Conservation (phyloP, 2,113 vertebrate genomes). For the Phrynosoma platyrhinos region DNA sequence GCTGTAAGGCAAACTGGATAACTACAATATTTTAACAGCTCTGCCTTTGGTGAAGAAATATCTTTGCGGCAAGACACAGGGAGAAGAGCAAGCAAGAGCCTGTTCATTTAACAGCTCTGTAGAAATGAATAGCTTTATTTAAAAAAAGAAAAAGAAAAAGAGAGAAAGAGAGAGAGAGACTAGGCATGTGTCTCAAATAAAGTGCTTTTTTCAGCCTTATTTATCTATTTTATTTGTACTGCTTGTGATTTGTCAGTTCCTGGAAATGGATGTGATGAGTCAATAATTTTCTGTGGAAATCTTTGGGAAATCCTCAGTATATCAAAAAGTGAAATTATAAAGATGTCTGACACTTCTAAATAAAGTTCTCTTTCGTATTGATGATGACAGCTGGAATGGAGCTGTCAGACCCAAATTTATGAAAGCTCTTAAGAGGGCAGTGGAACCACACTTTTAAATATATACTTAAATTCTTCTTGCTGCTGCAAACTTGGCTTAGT, state of each 20-base stretch:
- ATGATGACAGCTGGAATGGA: conserved; percentile 62
- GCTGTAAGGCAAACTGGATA: conserved; percentile 1
- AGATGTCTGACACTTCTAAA: conserved; percentile 53
- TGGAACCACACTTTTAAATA: conserved; percentile 62
- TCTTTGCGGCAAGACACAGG: background rate
- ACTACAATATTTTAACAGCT: conserved; percentile 21
- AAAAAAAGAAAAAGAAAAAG: conserved; percentile 16
- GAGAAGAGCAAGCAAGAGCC: background rate
- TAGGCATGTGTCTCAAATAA: conserved; percentile 26
- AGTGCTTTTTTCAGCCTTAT: background rate
- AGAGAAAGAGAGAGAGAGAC: background rate
- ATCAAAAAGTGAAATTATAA: conserved; percentile 60
- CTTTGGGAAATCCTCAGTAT: conserved; percentile 36
- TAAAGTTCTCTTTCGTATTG: conserved; percentile 58
- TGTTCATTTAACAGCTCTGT: conserved; percentile 13
- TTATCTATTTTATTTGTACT: conserved; percentile 41
- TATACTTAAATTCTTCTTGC: conserved; percentile 55
- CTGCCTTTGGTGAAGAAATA: conserved; percentile 39
- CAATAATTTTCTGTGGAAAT: conserved; percentile 36
- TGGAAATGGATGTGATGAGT: conserved; percentile 33
- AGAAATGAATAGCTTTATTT: background rate
- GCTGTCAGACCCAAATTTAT: conserved; percentile 60
- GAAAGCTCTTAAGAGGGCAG: conserved; percentile 52
- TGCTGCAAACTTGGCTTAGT: conserved; percentile 43
- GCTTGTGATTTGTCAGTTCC: conserved; percentile 37